phyloP scores from a whole-genome alignment of 2,113 vertebrate species.

The Ptilorrhoa leucosticta region DNA sequence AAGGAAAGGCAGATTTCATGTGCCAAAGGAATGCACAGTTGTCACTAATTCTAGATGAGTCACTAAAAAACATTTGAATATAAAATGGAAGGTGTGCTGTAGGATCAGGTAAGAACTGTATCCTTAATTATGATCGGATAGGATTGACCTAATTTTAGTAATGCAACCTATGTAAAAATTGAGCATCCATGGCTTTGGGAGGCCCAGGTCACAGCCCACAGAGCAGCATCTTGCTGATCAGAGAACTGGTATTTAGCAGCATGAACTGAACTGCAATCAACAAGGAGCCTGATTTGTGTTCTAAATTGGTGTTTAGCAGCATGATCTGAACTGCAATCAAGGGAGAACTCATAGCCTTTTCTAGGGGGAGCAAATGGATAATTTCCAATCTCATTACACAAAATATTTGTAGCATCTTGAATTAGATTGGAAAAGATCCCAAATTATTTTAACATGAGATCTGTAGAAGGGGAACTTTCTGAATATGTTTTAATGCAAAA shows the following conservation, averaged over 20 bases:
- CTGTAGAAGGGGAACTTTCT: background rate
- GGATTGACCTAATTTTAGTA: background rate
- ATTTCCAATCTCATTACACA: conserved; percentile 35
- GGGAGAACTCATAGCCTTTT: conserved; percentile 29
- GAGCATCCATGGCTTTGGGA: background rate
- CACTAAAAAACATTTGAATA: background rate
- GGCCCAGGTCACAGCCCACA: background rate
- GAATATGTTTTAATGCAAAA: background rate
- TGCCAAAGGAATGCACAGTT: background rate
- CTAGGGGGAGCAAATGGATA: conserved; percentile 34
- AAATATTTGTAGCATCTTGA: conserved; percentile 50
- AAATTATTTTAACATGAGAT: conserved; percentile 13
- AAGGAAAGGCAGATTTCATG: background rate
- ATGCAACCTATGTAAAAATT: background rate
- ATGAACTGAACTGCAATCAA: conserved; percentile 43
- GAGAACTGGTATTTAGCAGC: conserved; percentile 29
- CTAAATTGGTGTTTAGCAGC: conserved; percentile 53
- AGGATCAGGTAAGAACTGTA: background rate
- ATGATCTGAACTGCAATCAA: conserved; percentile 39
- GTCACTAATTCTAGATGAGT: background rate
- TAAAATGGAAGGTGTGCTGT: background rate
- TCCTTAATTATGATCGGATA: background rate
- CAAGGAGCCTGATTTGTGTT: conserved; percentile 54
- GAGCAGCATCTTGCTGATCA: background rate
- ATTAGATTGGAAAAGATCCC: conserved; percentile 31